A percentile compares a stretch with the other conserved stretches of the same genome.
phyloP scores from a whole-genome alignment of 2,888 invertebrate species.

The Nymphalis urticae region DNA sequence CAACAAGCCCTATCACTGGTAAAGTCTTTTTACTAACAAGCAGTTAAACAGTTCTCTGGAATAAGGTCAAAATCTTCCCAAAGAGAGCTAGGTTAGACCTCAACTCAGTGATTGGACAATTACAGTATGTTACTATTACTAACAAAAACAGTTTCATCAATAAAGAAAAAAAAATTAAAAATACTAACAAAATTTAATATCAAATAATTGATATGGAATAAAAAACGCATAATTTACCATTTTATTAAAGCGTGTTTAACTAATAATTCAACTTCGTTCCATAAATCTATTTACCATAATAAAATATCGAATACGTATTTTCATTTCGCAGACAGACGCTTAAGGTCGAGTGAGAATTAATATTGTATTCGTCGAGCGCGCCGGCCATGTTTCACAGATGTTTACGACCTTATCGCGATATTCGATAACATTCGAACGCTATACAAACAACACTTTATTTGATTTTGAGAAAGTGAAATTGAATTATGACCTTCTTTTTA shows the following conservation, averaged over 20 bases:
- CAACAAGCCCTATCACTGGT: too few species aligned
- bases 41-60: too few species aligned
- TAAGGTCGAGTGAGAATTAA: conserved; percentile 7
- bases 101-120: too few species aligned
- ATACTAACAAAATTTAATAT: too few species aligned
- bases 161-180: too few species aligned
- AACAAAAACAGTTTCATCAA: too few species aligned
- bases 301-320: conserved; percentile 8
- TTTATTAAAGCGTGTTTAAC: not conserved
- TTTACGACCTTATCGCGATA: conserved; percentile 15
- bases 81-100: too few species aligned
- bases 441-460: conserved; percentile 21
- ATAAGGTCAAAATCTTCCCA: too few species aligned
- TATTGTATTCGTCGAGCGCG: conserved; percentile 8
- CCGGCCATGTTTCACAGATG: conserved; percentile 3
- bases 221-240: too few species aligned
- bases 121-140: too few species aligned
- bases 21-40: too few species aligned
- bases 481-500: conserved; percentile 7
- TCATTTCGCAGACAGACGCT: conserved; percentile 8
- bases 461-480: conserved; percentile 13
- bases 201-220: too few species aligned
- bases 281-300: conserved; percentile 3
- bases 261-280: not conserved
- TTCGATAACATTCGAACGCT: conserved; percentile 24